Conservation (phyloP, 2,113 vertebrate species). For the Crotalus viridis region DNA sequence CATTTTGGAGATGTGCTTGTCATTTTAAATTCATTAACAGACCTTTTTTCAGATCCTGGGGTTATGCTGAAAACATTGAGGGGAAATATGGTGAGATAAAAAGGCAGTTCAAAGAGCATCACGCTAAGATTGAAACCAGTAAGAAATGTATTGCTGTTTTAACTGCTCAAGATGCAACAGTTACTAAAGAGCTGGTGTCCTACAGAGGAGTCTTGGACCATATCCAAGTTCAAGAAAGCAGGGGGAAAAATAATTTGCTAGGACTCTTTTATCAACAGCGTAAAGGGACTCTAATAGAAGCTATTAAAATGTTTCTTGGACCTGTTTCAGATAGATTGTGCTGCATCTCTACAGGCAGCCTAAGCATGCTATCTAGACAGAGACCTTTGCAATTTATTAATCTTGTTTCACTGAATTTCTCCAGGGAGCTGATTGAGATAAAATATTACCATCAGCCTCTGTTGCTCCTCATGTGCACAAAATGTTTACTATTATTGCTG, state of each 20-base stretch:
- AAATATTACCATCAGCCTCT: background rate
- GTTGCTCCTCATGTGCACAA: constrained; percentile 41
- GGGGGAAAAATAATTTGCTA: background rate
- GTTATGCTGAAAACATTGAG: background rate
- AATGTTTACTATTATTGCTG: constrained; percentile 55
- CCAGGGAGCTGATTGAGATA: background rate
- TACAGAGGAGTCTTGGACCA: background rate
- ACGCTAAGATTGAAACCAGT: background rate
- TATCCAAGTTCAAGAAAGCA: background rate
- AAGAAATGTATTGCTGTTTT: background rate
- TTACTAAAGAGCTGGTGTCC: background rate
- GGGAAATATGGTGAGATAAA: background rate
- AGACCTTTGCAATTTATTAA: background rate
- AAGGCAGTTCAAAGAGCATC: background rate
- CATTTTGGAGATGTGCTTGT: background rate
- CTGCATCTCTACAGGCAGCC: background rate
- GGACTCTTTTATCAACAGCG: background rate
- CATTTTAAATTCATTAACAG: background rate
- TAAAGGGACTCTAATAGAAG: background rate
- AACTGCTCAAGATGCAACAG: background rate
- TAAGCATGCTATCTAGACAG: background rate
- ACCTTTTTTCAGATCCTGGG: background rate
- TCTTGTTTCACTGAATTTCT: background rate
- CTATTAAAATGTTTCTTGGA: background rate
- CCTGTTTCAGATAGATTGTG: background rate